phyloP scores from a whole-genome alignment of 2,888 invertebrate genomes.

The Mechanitis mazaeus region DNA sequence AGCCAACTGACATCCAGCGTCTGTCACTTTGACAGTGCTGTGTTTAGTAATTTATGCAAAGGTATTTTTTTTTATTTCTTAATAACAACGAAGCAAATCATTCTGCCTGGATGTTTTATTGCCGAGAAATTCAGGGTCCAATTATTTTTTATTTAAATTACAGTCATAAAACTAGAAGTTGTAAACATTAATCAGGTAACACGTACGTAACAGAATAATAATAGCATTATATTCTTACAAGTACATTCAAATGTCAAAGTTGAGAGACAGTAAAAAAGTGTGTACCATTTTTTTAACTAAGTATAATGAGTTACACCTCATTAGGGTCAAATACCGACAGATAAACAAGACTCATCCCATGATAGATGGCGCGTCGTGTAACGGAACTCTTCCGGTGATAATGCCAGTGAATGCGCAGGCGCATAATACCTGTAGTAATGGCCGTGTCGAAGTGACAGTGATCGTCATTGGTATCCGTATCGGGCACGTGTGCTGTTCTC shows the following conservation, averaged over 20 bases:
- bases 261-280: neutral
- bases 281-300: slow-evolving; percentile 7
- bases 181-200: too few species aligned
- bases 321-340: slow-evolving; percentile 43
- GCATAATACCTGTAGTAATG: slow-evolving; percentile 12
- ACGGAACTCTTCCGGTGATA: slow-evolving; percentile 51
- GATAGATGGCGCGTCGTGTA: slow-evolving; percentile 47
- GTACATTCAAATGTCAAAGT: neutral
- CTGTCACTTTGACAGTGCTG: neutral
- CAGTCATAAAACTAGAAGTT: too few species aligned
- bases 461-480: slow-evolving; percentile 17
- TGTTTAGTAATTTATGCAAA: slow-evolving; percentile 7
- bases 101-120: neutral
- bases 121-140: neutral
- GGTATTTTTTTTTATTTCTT: neutral
- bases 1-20: slow-evolving; percentile 1
- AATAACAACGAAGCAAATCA: neutral
- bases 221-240: slow-evolving; percentile 6
- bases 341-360: slow-evolving; percentile 41
- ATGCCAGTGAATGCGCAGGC: slow-evolving; percentile 17
- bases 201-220: neutral
- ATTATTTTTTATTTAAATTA: slow-evolving; percentile 1
- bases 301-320: slow-evolving; percentile 34
- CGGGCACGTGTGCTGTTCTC: slow-evolving; percentile 5
- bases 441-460: slow-evolving; percentile 13